These are phyloP conservation scores for Thecocarcelia acutangulata DNA, from an alignment of 2,888 invertebrate genomes.

Conservation along the genomic window DNA sequence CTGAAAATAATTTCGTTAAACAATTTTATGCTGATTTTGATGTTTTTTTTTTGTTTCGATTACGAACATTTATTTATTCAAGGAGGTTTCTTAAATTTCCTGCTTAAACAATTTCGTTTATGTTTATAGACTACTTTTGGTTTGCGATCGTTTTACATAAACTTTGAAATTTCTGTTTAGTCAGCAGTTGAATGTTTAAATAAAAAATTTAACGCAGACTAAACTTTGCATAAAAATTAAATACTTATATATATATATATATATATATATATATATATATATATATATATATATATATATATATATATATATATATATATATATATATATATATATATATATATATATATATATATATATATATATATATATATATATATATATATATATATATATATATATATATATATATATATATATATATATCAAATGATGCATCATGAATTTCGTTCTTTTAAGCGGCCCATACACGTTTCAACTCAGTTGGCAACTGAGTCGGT, in stretches of 20 bases:
- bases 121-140: neutral
- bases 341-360: too few species aligned
- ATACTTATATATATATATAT: neutral
- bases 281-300: too few species aligned
- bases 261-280: neutral
- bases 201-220: slow-evolving; percentile 42
- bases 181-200: slow-evolving; percentile 40
- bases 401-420: too few species aligned
- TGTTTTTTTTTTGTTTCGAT: slow-evolving; percentile 16
- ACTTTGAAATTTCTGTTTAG: slow-evolving; percentile 1
- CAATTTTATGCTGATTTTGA: slow-evolving; percentile 42
- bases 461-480: too few species aligned
- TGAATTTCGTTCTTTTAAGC: too few species aligned
- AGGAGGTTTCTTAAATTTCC: slow-evolving; percentile 44
- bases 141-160: slow-evolving; percentile 42
- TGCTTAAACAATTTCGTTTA: slow-evolving; percentile 6
- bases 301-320: too few species aligned
- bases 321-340: too few species aligned
- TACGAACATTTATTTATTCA: slow-evolving; percentile 21
- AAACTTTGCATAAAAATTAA: slow-evolving; percentile 40
- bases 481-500: too few species aligned
- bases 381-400: too few species aligned
- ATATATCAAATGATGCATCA: too few species aligned
- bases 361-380: too few species aligned
- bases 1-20: slow-evolving; percentile 19